These are phyloP conservation scores for Syngnathus rostellatus DNA, from an alignment of 2,797 vertebrate genomes.

Conservation along the genomic window DNA sequence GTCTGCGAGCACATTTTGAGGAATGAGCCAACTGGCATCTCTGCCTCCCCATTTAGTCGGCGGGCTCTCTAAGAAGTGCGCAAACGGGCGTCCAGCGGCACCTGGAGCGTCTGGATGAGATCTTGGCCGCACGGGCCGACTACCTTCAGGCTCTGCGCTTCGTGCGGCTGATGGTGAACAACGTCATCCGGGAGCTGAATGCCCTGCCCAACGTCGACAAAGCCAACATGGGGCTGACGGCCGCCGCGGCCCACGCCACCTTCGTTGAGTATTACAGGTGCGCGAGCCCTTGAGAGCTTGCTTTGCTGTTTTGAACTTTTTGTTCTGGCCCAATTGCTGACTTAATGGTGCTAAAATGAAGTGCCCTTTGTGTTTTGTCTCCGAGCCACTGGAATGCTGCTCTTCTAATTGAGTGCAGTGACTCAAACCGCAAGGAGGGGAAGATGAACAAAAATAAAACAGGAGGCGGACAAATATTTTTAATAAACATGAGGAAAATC, in stretches of 20 bases:
- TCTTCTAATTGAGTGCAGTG: constrained; percentile 29
- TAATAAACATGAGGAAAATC: background rate
- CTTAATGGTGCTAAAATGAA: constrained; percentile 49
- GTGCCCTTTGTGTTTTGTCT: constrained; percentile 20
- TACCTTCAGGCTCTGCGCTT: constrained; percentile 79
- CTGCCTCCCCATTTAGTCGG: constrained; percentile 61
- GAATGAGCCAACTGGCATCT: no score
- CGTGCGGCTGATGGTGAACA: constrained; percentile 75
- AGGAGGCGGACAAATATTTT: background rate
- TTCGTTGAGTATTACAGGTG: constrained; percentile 87
- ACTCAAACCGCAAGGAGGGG: constrained; percentile 6
- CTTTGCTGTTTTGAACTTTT: constrained; percentile 35
- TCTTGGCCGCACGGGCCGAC: constrained; percentile 75
- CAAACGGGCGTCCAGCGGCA: constrained; percentile 74
- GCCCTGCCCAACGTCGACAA: constrained; percentile 71
- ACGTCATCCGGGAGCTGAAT: constrained; percentile 72
- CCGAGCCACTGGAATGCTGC: constrained; percentile 18
- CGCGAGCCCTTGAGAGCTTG: background rate
- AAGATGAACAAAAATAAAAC: background rate
- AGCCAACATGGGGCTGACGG: constrained; percentile 66
- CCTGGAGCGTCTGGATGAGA: constrained; percentile 79
- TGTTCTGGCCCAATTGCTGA: constrained; percentile 43
- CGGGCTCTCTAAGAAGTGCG: constrained; percentile 66
- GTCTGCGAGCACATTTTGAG: no score
- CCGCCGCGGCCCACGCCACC: constrained; percentile 61